Conservation (phyloP, 2,113 vertebrate genomes). For the Beaufortia kweichowensis region DNA sequence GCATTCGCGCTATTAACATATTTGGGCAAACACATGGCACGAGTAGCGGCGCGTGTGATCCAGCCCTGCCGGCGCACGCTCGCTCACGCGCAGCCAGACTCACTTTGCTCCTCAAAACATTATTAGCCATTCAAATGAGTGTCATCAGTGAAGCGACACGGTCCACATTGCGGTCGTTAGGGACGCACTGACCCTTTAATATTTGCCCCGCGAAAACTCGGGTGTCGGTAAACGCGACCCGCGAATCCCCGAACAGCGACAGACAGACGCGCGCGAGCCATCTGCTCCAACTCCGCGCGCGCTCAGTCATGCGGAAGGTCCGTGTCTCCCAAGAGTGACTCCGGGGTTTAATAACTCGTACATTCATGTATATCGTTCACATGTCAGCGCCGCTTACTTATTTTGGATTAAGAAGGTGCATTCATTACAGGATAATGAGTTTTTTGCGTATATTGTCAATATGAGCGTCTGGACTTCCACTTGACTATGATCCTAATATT, state of each 20-base stretch:
- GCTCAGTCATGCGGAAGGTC: slow-evolving; percentile 57
- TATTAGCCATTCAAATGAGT: slow-evolving; percentile 53
- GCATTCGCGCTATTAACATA: slow-evolving; percentile 12
- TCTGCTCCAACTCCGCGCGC: slow-evolving; percentile 44
- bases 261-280: slow-evolving; percentile 49
- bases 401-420: background rate
- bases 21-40: slow-evolving; percentile 27
- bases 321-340: slow-evolving; percentile 55
- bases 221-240: slow-evolving; percentile 48
- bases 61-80: background rate
- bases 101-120: slow-evolving; percentile 57
- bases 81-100: slow-evolving; percentile 15
- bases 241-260: slow-evolving; percentile 47
- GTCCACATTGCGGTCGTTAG: slow-evolving; percentile 64
- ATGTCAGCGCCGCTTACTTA: background rate
- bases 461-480: background rate
- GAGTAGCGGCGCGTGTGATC: slow-evolving; percentile 15
- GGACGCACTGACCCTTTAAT: slow-evolving; percentile 62
- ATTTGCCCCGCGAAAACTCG: slow-evolving; percentile 43
- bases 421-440: background rate
- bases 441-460: background rate
- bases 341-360: slow-evolving; percentile 22
- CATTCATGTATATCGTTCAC: background rate
- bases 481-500: background rate
- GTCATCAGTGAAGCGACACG: slow-evolving; percentile 62